Evolutionary conservation across 30 jellyfish, hydroid and myxozoan species (phyloP).

Genomic region (Clytia hemisphaerica): DNA sequence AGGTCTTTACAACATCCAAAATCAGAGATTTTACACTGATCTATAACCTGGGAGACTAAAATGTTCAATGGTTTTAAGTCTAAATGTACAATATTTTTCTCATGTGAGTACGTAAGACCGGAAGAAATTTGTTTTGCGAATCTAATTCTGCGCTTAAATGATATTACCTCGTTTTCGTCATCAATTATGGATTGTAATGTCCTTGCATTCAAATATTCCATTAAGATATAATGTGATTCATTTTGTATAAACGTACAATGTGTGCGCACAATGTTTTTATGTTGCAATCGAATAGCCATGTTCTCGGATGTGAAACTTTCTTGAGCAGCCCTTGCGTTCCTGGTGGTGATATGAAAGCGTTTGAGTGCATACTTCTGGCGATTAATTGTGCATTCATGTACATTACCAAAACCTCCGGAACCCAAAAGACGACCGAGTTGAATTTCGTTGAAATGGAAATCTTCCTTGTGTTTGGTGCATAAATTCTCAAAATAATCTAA

Average conservation of each 20-base stretch:
- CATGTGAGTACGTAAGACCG: slow-evolving; percentile 63
- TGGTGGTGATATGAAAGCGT: slow-evolving; percentile 46
- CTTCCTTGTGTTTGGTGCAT: no score
- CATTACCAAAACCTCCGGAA: slow-evolving; percentile 84
- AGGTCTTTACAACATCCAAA: slow-evolving; percentile 72
- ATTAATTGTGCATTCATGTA: slow-evolving; percentile 27
- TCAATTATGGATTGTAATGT: slow-evolving; percentile 68
- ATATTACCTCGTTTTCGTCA: slow-evolving; percentile 36
- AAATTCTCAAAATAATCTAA: no score
- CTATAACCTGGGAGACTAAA: slow-evolving; percentile 45
- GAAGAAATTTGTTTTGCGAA: slow-evolving; percentile 57
- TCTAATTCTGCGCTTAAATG: slow-evolving; percentile 45
- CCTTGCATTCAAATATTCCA: slow-evolving; percentile 68
- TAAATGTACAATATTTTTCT: slow-evolving; percentile 62
- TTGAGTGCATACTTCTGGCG: slow-evolving; percentile 52
- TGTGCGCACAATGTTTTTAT: slow-evolving; percentile 69
- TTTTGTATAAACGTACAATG: slow-evolving; percentile 38
- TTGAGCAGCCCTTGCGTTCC: slow-evolving; percentile 56
- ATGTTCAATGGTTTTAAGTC: slow-evolving; percentile 77
- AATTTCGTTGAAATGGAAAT: slow-evolving; percentile 28
- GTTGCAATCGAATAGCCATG: slow-evolving; percentile 33
- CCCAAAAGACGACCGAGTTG: slow-evolving; percentile 63
- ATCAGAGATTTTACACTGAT: slow-evolving; percentile 61
- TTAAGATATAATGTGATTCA: slow-evolving; percentile 53
- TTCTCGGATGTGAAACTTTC: slow-evolving; percentile 77